phyloP scores from a whole-genome alignment of 2,797 vertebrate genomes.

The Craterocephalus amniculus region DNA sequence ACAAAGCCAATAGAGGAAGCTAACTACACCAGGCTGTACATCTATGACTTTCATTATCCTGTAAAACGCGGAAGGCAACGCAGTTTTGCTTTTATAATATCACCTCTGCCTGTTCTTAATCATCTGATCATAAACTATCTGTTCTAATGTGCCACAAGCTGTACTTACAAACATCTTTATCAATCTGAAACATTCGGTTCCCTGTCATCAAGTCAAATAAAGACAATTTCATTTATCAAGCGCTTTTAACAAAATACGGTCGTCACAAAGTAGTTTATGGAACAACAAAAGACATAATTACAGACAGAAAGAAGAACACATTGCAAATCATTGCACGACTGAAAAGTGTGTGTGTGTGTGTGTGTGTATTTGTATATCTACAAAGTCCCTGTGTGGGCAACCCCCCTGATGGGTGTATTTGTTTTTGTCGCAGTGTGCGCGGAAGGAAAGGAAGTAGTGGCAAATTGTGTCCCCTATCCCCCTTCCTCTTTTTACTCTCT shows the following conservation, averaged over 20 bases:
- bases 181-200: conserved; percentile 50
- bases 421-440: conserved; percentile 70
- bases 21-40: conserved; percentile 30
- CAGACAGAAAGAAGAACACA: conserved; percentile 52
- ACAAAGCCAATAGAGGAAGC: conserved; percentile 51
- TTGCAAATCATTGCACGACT: conserved; percentile 45
- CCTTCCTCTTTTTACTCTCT: conserved; percentile 32
- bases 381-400: conserved; percentile 57
- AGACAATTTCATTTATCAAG: conserved; percentile 64
- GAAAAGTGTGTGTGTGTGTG: conserved; percentile 26
- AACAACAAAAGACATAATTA: conserved; percentile 66
- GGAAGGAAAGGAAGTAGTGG: conserved; percentile 63
- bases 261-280: conserved; percentile 53
- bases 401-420: conserved; percentile 66
- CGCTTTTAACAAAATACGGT: conserved; percentile 71
- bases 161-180: conserved; percentile 61
- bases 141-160: conserved; percentile 45
- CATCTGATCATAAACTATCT: conserved; percentile 63
- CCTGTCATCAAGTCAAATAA: conserved; percentile 70
- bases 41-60: conserved; percentile 73
- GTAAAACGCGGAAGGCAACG: conserved; percentile 60
- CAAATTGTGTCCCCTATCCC: conserved; percentile 66
- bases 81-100: conserved; percentile 42
- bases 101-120: conserved; percentile 64
- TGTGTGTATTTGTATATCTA: conserved; percentile 38